Base-by-base conservation (phyloP, 2,113 vertebrate species). In the human (Homo sapiens) region DNA sequence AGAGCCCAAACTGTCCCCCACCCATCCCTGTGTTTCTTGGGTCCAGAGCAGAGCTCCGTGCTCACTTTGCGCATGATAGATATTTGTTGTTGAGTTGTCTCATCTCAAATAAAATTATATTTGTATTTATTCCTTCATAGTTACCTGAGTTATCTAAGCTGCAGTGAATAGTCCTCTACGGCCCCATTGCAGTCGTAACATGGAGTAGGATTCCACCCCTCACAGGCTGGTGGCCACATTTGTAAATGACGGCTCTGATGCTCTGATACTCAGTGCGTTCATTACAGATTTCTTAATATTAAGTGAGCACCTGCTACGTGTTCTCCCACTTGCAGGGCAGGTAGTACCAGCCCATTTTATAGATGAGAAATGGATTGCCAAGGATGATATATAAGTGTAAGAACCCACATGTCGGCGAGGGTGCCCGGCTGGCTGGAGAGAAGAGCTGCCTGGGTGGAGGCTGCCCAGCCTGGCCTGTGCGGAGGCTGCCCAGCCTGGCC, bases 31-130 rank as follows among this genome's bases (percentile, higher is more conserved):
- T 4, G 7, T 27, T 23, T 78, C 43, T 83, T 14, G 45, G 20
- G 30, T 35, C 55, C 6, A 0, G 22, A 72, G 7, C 61, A 38
- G 78, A 79, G 72, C 50, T 17, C 38, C 0, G 0, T 1, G 2
- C 8, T 0, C 1, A 2, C 27, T 57, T 20, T 20, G 11, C 0
- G 1, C 8, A 2, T 1, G 3, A 0, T 0, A 40, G 38, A 3
- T 4, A 6, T 4, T 3, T 52, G 4, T 3, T 38, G 5, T 5
- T 13, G 48, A 5, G 30, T 3, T 3, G 18, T 0, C 8, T 14
- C 40, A 2, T 52, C 32, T 45, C n/a, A n/a, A 3, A 79, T 86
- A 38, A 84, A 45, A 3, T 43, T 16, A 20, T 20, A 0, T 45
- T 45, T 78, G 16, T 8, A 2, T 48, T 11, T 35, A 25, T 10